Percentiles rank a stretch among this genome's conserved stretches.
phyloP scores from a whole-genome alignment of 1,140 invertebrate genomes.

The Nautilus pompilius region DNA sequence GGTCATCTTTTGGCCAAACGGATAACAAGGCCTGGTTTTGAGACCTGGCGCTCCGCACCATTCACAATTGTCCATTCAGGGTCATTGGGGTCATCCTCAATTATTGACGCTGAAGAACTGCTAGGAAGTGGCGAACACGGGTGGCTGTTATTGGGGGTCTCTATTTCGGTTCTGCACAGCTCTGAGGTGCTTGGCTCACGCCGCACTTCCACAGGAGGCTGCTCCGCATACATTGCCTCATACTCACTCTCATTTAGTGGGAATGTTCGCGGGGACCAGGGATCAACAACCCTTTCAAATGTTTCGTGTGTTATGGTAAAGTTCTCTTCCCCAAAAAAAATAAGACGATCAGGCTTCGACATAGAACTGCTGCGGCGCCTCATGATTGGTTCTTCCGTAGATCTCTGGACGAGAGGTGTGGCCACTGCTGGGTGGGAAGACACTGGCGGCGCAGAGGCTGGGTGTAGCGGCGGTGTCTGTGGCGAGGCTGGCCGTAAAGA shows the following conservation, averaged over 20 bases:
- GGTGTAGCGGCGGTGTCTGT: slow-evolving; percentile 9
- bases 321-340: slow-evolving; percentile 4
- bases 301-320: background rate
- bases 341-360: slow-evolving; percentile 4
- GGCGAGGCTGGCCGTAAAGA: no score
- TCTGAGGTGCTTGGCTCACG: slow-evolving; percentile 33
- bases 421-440: slow-evolving; percentile 6
- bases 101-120: slow-evolving; percentile 62
- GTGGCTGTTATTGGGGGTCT: slow-evolving; percentile 15
- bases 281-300: slow-evolving; percentile 56
- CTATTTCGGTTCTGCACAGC: slow-evolving; percentile 12
- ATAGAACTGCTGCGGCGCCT: slow-evolving; percentile 15
- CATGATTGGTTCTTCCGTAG: background rate
- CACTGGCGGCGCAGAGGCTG: slow-evolving; percentile 3
- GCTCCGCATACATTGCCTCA: slow-evolving; percentile 65
- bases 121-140: slow-evolving; percentile 44
- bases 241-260: slow-evolving; percentile 71
- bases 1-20: slow-evolving; percentile 13
- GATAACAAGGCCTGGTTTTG: slow-evolving; percentile 5
- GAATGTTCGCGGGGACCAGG: slow-evolving; percentile 73
- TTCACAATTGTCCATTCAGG: slow-evolving; percentile 71
- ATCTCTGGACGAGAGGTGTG: background rate
- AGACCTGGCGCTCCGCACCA: background rate
- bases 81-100: slow-evolving; percentile 76
- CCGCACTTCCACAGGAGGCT: slow-evolving; percentile 12